Base-by-base conservation (phyloP, 2,888 invertebrate genomes). In the Calephelis perditalis region DNA sequence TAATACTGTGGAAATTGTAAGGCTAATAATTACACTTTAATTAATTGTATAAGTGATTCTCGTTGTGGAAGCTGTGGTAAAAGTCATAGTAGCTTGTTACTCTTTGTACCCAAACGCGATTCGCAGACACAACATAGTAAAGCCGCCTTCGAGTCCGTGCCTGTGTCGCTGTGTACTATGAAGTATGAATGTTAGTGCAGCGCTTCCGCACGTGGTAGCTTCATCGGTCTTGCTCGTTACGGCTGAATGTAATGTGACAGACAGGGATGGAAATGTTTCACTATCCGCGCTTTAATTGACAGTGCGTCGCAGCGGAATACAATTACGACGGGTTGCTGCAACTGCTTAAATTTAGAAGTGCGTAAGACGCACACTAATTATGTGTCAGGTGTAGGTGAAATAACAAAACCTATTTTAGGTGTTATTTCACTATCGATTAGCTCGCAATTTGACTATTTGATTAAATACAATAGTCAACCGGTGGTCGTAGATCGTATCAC, bases 301-400 rank as follows among this genome's bases (percentile, higher is more conserved):
- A 60, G 35, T 35, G 60, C 55, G 11, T 60, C 60, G 3, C 60
- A 60, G 46, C 44, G 60, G 2, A 54, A 63, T 37, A 58, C 61
- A 58, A 63, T 63, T 11, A 61, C 61, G 1, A 35, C 40, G 3
- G 49, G 56, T 37, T 61, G 60, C 43, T 61, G 63, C 58, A 58
- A 60, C 8, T 52, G 55, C 49, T 58, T 63, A 56, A 44, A 45
- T 12, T 46, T 60, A 56, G 12, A 35, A n/a, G 26, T 56, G 8
- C 3, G 8, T 37, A 12, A 26, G 9, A 11, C 43, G 4, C 52
- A 49, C 5, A 61, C 35, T 57, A 57, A 52, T 43, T 54, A 44
- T 8, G 54, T 61, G 4, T 52, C 52, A 1, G 61, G 61, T 12
- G 36, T 61, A 44, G 57, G 57, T 44, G 57, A 57, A 36, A 52